phyloP scores from a whole-genome alignment of 2,888 invertebrate species.

The Penaeus monodon region DNA sequence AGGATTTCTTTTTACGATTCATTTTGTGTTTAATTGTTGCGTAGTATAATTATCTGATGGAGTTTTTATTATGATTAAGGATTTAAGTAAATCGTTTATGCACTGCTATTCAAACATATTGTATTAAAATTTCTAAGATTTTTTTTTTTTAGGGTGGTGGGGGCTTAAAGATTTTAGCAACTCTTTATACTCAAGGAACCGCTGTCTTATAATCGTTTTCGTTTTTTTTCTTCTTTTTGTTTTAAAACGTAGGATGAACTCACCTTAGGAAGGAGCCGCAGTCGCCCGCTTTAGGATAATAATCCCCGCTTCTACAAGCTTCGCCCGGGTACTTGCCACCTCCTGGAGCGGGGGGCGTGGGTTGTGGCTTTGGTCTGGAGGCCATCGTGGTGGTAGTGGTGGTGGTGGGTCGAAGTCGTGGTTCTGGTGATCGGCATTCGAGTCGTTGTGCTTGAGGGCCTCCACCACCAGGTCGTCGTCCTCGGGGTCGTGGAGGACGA shows the following conservation, averaged over 20 bases:
- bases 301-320: slow-evolving; percentile 72
- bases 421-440: not conserved
- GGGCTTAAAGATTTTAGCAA: too few relatives aligned
- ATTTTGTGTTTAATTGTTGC: too few relatives aligned
- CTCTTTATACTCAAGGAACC: too few relatives aligned
- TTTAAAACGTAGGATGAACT: not conserved
- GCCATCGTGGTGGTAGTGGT: slow-evolving; percentile 70
- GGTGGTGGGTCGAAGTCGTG: slow-evolving; percentile 10
- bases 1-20: too few relatives aligned
- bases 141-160: too few relatives aligned
- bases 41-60: too few relatives aligned
- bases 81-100: too few relatives aligned
- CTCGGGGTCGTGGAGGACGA: slow-evolving; percentile 16
- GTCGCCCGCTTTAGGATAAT: slow-evolving; percentile 74
- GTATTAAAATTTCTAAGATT: too few relatives aligned
- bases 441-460: slow-evolving; percentile 65
- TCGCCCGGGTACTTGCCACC: slow-evolving; percentile 68
- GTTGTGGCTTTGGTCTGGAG: slow-evolving; percentile 64
- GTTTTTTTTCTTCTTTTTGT: too few relatives aligned
- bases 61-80: too few relatives aligned
- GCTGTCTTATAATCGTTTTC: too few relatives aligned
- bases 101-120: too few relatives aligned
- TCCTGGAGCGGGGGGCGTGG: slow-evolving; percentile 53
- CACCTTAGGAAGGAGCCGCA: slow-evolving; percentile 57
- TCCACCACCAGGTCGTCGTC: slow-evolving; percentile 67